Evolutionary conservation across 2,888 invertebrate species (phyloP), one percentile per base, ranked within the genome.

Genomic region (Pyrochroa serraticornis): DNA sequence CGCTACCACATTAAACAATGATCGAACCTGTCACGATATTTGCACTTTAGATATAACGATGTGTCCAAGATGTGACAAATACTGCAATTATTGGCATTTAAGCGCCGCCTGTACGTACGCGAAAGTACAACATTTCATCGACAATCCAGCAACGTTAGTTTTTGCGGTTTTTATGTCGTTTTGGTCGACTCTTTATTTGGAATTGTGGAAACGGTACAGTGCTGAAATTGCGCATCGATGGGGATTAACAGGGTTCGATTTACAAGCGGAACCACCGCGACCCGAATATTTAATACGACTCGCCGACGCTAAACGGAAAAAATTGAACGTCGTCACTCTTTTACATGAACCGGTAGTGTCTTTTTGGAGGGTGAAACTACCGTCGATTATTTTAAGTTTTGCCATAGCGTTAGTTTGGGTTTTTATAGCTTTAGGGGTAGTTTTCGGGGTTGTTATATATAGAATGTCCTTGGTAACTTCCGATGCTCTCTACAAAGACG

Each of bases 131-230:
- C 89, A 91, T 75, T 79, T 93, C 39, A 89, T 94, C 73, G 93
- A 94, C 78, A 94, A 94, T 79, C 85, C 87, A 46, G 84, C 87
- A 42, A 92, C 92, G 0, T 86, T 92, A 35, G 82, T 86, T 61
- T 93, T 93, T 78, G 90, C 92, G 2, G 82, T 88, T 46, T 85
- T 92, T 69, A 92, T 94, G 91, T 87, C 91, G 1, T 82, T 93
- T 59, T 93, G 93, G 93, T 84, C 89, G 61, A 84, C 90, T 1
- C 74, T 90, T 37, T 93, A 92, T 79, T 80, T 92, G 69, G 93
- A 93, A 77, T 80, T 92, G 60, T 93, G 93, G 93, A 92, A 91
- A 74, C 81, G 92, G 13, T 90, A 90, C 75, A 88, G 90, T 45
- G 87, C 89, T 1, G 87, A 87, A 68, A 83, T 93, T 59, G 85